These are phyloP conservation scores for Conistra vaccinii DNA, from an alignment of 2,888 invertebrate species.

Conservation along the genomic window DNA sequence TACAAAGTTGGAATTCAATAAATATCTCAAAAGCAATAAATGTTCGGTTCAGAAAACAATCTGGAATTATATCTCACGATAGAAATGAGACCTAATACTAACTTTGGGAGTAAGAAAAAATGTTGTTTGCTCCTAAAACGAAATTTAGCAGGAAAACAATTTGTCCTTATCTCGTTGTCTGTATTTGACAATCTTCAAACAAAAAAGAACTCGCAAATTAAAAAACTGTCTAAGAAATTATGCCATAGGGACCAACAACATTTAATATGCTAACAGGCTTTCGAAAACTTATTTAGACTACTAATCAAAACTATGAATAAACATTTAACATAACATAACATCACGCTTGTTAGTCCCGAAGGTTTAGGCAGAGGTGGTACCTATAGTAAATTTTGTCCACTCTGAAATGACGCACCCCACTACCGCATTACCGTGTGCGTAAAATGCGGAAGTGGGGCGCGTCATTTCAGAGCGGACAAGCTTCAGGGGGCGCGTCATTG, in stretches of 20 bases:
- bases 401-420: too few species aligned
- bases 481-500: too few species aligned
- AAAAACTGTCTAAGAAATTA: background rate
- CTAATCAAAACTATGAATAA: background rate
- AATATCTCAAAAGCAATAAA: slow-evolving; percentile 22
- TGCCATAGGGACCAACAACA: background rate
- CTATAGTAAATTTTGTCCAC: too few species aligned
- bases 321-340: background rate
- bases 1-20: slow-evolving; percentile 36
- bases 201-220: background rate
- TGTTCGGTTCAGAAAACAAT: slow-evolving; percentile 13
- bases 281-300: background rate
- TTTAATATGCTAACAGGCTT: slow-evolving; percentile 5
- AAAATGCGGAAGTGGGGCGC: too few species aligned
- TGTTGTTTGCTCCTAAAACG: background rate
- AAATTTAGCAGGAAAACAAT: slow-evolving; percentile 14
- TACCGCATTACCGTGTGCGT: too few species aligned
- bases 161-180: background rate
- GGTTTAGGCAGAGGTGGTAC: background rate
- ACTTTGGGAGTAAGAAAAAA: background rate
- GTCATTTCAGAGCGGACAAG: too few species aligned
- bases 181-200: slow-evolving; percentile 1
- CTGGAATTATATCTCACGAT: background rate
- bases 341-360: too few species aligned
- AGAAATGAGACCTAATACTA: slow-evolving; percentile 14